Base-by-base conservation (phyloP, 2,113 vertebrate genomes). In the Corythoichthys haematopterus region DNA sequence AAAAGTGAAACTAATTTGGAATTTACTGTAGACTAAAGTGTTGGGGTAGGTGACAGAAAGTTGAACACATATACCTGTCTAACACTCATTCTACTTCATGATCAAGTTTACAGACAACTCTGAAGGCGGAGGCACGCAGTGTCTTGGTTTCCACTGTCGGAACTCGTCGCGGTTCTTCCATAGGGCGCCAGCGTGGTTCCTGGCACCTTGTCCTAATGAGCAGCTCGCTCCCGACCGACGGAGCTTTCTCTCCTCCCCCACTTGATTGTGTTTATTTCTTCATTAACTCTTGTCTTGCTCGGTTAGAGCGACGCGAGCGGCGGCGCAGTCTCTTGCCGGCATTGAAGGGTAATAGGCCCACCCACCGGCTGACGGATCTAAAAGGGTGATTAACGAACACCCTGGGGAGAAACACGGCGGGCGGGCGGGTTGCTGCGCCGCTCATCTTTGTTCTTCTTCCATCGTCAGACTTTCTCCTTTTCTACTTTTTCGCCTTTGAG, bases 371-470 rank as follows among this genome's bases (percentile, higher is more conserved):
- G 84, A 82, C 76, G 74, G 74, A 80, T 83, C 77, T 87, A 73
- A 81, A 83, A 81, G 82, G 84, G 77, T 88, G 85, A 89, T 90
- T 88, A 88, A 88, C 80, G 68, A 77, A 86, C 81, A 62, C 75
- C 78, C 82, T 2, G 14, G 74, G 66, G 80, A 77, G 77, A 71
- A 59, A 68, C 37, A 57, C 75, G 58, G 53, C 60, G 7, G 77
- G 80, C 57, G 75, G 56, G 68, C 16, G 38, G 2, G 14, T 6
- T 38, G 14, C 6, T 38, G 50, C 28, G 13, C 16, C 64, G 46
- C 69, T 74, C 37, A 2, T 52, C 45, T 69, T 57, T 67, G 12
- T 68, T 48, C 70, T 53, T 56, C 20, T 71, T 64, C 40, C 58
- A 13, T n/a, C 58, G 33, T 70, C 60, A 62, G 60, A 62, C 47